Conservation (phyloP, 2,113 vertebrate species). For the Callospermophilus lateralis region DNA sequence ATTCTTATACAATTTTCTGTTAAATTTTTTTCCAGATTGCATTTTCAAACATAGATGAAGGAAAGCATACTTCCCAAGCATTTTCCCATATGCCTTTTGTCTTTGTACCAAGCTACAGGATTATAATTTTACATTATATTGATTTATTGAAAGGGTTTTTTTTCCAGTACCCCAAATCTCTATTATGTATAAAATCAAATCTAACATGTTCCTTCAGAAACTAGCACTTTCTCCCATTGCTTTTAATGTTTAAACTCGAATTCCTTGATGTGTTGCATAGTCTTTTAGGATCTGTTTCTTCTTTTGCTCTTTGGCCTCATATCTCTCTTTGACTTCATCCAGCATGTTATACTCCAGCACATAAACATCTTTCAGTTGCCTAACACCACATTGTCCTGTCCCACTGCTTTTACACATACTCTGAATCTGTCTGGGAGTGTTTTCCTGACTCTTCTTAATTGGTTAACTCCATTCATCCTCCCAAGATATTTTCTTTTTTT, state of each 20-base stretch:
- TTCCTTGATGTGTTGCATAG: not conserved
- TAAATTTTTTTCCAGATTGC: not conserved
- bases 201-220: not conserved
- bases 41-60: not conserved
- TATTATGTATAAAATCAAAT: not conserved
- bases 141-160: not conserved
- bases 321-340: not conserved
- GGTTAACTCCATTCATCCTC: not conserved
- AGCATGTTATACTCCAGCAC: not conserved
- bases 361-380: not conserved
- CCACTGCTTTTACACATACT: not conserved
- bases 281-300: not conserved
- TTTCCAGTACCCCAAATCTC: not conserved
- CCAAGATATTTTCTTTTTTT: not conserved
- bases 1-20: not conserved
- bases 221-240: not conserved
- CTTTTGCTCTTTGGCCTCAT: not conserved
- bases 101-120: not conserved
- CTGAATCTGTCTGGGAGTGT: not conserved
- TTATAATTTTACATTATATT: not conserved
- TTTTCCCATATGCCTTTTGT: not conserved
- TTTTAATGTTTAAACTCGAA: not conserved
- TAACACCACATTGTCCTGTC: not conserved
- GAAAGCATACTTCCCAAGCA: not conserved
- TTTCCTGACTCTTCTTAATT: not conserved